Base-by-base conservation (phyloP, 2,797 vertebrate species). In the Alectoris magna region DNA sequence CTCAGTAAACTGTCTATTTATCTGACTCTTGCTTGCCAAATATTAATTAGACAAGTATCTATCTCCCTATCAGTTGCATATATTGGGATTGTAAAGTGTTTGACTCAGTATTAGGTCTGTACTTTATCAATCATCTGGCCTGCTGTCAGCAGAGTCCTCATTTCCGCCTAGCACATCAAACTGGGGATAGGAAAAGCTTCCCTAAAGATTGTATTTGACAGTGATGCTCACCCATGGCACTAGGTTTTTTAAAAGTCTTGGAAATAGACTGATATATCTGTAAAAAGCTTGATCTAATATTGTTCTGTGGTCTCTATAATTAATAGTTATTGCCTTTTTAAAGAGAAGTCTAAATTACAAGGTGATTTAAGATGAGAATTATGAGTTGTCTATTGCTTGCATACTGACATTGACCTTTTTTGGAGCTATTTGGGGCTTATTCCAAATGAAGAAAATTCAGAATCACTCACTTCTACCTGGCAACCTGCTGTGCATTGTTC, bases 91-190 rank as follows among this genome's bases (percentile, higher is more conserved):
- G 27, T 19, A 68, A 44, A 74, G 63, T 58, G 4, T 46, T 56
- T 62, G 79, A 59, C 69, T 53, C 48, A 14, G 51, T 39, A 56
- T 24, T 23, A 55, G 84, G 51, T 26, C 67, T 68, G 60, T 49
- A n/a, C 27, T 66, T 88, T 68, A 53, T 88, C 90, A 83, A 63
- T 56, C 56, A 63, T 44, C 64, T 81, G 79, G 38, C 62, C 46
- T 74, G 89, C 88, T 84, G 78, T 89, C 91, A 87, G 68, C 79
- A 74, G 38, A 55, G 68, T 58, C 73, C 76, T 92, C 46, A 38
- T 62, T 62, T 58, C 66, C 77, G 78, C 84, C 59, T 58, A 64
- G 49, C 58, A 21, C 84, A 49, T 68, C 24, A 1, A 55, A 11
- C 34, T 31, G 51, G 71, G 41, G 15, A 56, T n/a, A 43, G 84